These are phyloP conservation scores for Linnaemya vulpina DNA, from an alignment of 2,888 invertebrate genomes.

Conservation along the genomic window DNA sequence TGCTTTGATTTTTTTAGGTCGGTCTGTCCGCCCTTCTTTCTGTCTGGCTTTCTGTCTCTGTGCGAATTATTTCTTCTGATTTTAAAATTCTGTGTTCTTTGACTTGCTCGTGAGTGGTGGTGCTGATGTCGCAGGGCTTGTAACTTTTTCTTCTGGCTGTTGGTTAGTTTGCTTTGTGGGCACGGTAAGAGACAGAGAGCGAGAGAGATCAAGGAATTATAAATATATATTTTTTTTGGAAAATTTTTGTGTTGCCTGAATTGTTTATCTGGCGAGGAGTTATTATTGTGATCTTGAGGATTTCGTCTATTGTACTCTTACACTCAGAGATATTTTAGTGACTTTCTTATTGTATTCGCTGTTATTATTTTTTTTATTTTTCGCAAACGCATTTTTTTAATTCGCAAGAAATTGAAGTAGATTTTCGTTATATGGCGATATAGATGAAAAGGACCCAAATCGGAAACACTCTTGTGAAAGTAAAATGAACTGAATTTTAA, in stretches of 20 bases:
- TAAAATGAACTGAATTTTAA: too few relatives aligned
- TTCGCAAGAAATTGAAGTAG: conserved; percentile 26
- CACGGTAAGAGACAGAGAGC: too few relatives aligned
- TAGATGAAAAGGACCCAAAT: too few relatives aligned
- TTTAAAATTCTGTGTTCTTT: conserved; percentile 41
- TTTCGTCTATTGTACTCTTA: conserved; percentile 11
- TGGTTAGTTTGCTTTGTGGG: not conserved
- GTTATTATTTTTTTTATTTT: not conserved
- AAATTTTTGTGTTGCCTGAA: not conserved
- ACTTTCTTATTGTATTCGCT: not conserved
- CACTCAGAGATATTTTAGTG: conserved; percentile 10
- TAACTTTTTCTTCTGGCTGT: conserved; percentile 14
- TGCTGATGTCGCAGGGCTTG: conserved; percentile 53
- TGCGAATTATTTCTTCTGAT: conserved; percentile 39
- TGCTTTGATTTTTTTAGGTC: conserved; percentile 32
- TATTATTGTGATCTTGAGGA: conserved; percentile 42
- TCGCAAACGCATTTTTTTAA: too few relatives aligned
- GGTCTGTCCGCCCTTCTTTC: not conserved
- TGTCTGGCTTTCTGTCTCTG: not conserved
- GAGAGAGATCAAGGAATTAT: not conserved
- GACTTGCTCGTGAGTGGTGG: conserved; percentile 48
- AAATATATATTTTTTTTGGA: conserved; percentile 1
- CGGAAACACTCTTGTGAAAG: too few relatives aligned
- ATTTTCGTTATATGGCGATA: conserved; percentile 1
- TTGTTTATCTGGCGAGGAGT: conserved; percentile 12